These are phyloP conservation scores for Mobula hypostoma DNA, from an alignment of 2,113 vertebrate species.

Conservation along the genomic window DNA sequence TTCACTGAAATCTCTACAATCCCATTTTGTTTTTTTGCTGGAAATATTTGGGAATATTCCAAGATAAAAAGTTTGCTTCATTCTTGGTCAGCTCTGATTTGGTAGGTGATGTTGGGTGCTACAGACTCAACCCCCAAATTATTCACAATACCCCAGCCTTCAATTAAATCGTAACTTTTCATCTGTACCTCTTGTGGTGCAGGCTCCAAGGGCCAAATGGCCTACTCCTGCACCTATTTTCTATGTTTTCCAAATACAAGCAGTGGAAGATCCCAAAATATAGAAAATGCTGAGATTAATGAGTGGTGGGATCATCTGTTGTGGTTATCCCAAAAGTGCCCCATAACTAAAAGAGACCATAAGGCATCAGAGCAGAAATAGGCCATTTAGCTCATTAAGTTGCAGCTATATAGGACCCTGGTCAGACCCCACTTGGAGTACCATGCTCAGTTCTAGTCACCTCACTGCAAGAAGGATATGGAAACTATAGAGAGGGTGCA, in stretches of 20 bases:
- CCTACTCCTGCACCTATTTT: no score
- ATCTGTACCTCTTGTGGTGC: neutral
- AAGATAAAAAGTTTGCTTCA: neutral
- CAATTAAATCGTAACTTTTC: neutral
- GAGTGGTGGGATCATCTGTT: neutral
- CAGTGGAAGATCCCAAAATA: neutral
- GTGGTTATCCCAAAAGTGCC: neutral
- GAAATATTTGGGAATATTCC: no score
- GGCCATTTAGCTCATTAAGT: no score
- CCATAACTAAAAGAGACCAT: neutral
- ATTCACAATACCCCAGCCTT: neutral
- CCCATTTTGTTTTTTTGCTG: neutral
- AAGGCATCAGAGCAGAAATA: no score
- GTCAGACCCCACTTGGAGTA: no score
- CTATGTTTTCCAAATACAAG: neutral
- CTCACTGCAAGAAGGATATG: no score
- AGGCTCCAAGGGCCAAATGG: no score
- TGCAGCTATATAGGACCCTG: no score
- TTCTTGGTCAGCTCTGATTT: neutral
- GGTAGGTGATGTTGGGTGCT: neutral
- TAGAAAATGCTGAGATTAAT: neutral
- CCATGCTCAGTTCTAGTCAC: no score
- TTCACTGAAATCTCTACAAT: neutral
- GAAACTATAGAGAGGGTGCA: no score
- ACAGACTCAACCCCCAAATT: neutral